Evolutionary conservation across 2,888 invertebrate species (phyloP).

Genomic region (Oxyscelio sp.): DNA sequence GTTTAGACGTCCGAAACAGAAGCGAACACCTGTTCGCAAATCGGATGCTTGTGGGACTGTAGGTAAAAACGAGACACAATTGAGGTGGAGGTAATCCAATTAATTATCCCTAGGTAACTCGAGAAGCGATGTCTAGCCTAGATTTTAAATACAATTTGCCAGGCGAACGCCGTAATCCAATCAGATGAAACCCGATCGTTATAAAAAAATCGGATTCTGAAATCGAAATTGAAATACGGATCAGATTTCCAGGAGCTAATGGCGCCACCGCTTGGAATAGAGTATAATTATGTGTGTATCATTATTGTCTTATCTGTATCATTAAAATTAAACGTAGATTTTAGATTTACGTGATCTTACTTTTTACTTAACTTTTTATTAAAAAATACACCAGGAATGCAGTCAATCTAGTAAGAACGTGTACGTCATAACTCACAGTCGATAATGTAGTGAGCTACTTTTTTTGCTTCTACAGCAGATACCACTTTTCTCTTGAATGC

Average conservation of each 20-base stretch:
- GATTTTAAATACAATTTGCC: slow-evolving; percentile 63
- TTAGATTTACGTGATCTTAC: too few species aligned
- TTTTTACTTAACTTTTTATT: too few species aligned
- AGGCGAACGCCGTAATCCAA: slow-evolving; percentile 22
- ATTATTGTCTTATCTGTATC: too few species aligned
- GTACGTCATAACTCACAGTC: too few species aligned
- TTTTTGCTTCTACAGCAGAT: too few species aligned
- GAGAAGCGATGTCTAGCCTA: slow-evolving; percentile 53
- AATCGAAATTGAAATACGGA: slow-evolving; percentile 5
- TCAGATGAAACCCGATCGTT: slow-evolving; percentile 42
- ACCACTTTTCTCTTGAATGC: too few species aligned
- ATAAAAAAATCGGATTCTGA: neutral
- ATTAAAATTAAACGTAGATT: too few species aligned
- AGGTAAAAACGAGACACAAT: slow-evolving; percentile 34
- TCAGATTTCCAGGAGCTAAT: neutral
- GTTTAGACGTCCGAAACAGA: slow-evolving; percentile 9
- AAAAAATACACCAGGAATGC: too few species aligned
- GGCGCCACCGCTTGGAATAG: slow-evolving; percentile 25
- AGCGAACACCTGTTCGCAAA: slow-evolving; percentile 43
- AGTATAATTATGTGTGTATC: too few species aligned
- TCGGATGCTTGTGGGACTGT: slow-evolving; percentile 55
- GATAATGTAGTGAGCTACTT: too few species aligned
- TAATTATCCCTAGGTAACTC: slow-evolving; percentile 45
- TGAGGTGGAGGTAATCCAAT: slow-evolving; percentile 48
- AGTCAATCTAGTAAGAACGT: too few species aligned